Evolutionary conservation across 2,113 vertebrate genomes (phyloP), one percentile per base, ranked within the genome.

Genomic region (Leiothrix lutea): DNA sequence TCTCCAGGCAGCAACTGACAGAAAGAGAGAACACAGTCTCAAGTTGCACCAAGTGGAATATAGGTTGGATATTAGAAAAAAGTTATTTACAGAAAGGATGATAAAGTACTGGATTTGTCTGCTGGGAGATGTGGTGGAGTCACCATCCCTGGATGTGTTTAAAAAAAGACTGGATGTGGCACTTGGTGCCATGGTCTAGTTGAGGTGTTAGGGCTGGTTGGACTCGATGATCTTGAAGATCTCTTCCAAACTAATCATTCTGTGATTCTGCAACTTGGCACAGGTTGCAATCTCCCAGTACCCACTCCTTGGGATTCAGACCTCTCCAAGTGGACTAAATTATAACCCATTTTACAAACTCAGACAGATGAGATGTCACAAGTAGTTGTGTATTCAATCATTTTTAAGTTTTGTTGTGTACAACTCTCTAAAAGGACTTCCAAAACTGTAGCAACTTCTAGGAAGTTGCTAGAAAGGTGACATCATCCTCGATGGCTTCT

Each of bases 241-340:
- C 15, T 40, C 21, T 71, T 40, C 69, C 21, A 71, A 8, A 11
- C 21, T 33, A 4, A 11, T 13, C 1, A 53, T 71, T 38, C 45
- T 69, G n/a, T 12, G 25, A 23, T 70, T 70, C 58, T 64, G 44
- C 3, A 14, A 8, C 16, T 28, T 56, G 14, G 20, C 0, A 0
- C 14, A n/a, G 40, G 28, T 16, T 62, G 28, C 16, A 69, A 21
- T 31, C 47, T 80, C n/a, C 72, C n/a, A 15, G 19, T 53, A n/a
- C 26, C 8, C 8, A 36, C 22, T 28, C 19, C 24, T 24, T 44
- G 9, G 38, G 33, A 50, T 71, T 58, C 60, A 57, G 62, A n/a
- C 9, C 21, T 40, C 45, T 12, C 8, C 35, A 69, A 22, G 25
- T 8, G 15, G 20, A 14, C 11, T 36, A 72, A 36, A 35, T 47